Evolutionary conservation across 2,888 invertebrate genomes (phyloP), one percentile per base, ranked within the genome.

Genomic region (Conistra vaccinii): DNA sequence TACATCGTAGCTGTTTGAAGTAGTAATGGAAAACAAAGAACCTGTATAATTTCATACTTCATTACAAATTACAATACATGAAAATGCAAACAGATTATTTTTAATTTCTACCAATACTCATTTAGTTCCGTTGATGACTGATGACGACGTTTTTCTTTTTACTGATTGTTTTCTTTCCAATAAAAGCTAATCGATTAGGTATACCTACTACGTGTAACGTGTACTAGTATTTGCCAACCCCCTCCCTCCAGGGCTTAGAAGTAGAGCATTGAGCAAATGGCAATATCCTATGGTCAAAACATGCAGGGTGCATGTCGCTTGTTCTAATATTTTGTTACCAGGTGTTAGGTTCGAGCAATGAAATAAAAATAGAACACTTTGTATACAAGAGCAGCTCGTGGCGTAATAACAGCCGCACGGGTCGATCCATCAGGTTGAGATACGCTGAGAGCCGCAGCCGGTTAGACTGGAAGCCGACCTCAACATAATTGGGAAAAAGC

Each of bases 21-120:
- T 45, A 57, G 62, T 57, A 69, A 68, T 67, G 70, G 69, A 69
- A 75, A 71, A 78, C 71, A 58, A 75, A 70, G 63, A 81, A 67
- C 51, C 39, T 72, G 53, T 78, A 70, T 63, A 78, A 74, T 74
- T 74, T 66, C 65, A 69, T 65, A 70, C 42, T 61, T 55, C 55
- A 55, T 80, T 62, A 57, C 23, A 57, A 23, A 55, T 80, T 62
- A 57, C 23, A 57, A 23, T 66, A 69, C 61, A 58, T 39, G 51
- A 29, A 17, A 69, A 39, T 32, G 29, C 29, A 69, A 80, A 62
- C 67, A 58, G 12, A 68, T 39, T 58, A 63, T 76, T 23, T 58
- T 63, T 68, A 32, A 48, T 78, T 67, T 78, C 45, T 78, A 60
- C 14, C n/a, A 70, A 55, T n/a, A 67, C n/a, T 62, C 3, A 39